These are phyloP conservation scores for Gavia stellata DNA, from an alignment of 2,113 vertebrate species.

Conservation along the genomic window DNA sequence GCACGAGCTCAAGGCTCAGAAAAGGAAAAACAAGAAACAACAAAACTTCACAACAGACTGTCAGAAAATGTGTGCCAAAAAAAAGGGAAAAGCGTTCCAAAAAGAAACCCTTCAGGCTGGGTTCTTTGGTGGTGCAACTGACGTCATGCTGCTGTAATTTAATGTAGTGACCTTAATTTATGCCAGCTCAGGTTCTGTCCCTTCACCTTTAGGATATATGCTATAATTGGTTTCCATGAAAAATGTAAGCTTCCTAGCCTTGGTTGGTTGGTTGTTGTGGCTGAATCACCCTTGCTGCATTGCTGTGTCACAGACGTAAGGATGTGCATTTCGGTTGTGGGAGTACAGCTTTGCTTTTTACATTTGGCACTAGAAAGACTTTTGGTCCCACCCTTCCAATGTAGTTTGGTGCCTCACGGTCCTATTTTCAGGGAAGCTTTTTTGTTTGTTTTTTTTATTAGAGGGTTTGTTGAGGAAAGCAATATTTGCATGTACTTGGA, in stretches of 20 bases:
- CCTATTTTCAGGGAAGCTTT: neutral
- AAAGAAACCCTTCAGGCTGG: neutral
- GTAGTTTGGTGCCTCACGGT: neutral
- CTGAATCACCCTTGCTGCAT: neutral
- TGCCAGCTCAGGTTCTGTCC: neutral
- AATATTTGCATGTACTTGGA: neutral
- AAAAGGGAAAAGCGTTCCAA: neutral
- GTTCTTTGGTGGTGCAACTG: neutral
- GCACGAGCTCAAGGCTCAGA: neutral
- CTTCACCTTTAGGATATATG: neutral
- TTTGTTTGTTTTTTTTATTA: neutral
- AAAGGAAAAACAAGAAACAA: slow-evolving; percentile 1
- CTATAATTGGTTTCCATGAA: neutral
- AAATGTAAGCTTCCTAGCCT: neutral
- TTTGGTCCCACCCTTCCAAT: neutral
- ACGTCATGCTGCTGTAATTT: neutral
- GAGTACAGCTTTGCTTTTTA: neutral
- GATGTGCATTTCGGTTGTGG: neutral
- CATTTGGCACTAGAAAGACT: neutral
- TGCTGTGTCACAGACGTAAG: neutral
- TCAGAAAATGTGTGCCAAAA: neutral
- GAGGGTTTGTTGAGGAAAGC: neutral
- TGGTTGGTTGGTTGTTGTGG: neutral
- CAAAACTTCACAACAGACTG: neutral
- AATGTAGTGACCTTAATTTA: neutral